Conservation (phyloP, 2,113 vertebrate species). For the Paradoxurus hermaphroditus region DNA sequence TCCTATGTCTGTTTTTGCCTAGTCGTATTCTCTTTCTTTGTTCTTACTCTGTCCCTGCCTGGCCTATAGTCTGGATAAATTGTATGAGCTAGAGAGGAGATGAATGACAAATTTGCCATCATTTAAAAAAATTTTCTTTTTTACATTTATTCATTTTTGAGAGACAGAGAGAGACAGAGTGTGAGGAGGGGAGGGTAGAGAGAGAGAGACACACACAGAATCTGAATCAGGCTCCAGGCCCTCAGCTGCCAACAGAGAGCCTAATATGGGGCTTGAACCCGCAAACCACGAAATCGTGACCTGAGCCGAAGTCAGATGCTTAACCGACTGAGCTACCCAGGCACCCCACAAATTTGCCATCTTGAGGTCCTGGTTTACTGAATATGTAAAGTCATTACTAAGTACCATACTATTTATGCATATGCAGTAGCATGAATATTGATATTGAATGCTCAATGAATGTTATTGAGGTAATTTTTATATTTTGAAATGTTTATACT, state of each 20-base stretch:
- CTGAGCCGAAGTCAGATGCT: no score
- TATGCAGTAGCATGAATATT: neutral
- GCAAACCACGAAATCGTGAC: no score
- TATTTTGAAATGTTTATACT: neutral
- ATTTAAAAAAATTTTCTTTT: neutral
- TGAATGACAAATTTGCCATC: neutral
- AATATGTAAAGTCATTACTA: neutral
- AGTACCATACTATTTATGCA: neutral
- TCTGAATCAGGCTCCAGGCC: no score
- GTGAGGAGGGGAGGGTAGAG: no score
- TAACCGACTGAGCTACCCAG: no score
- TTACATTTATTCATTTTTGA: no score
- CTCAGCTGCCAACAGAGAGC: no score
- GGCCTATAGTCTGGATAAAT: neutral
- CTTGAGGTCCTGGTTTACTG: neutral
- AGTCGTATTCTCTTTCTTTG: neutral
- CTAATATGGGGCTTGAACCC: no score
- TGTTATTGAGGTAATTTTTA: neutral
- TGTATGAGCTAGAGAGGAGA: neutral
- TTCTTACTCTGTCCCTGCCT: neutral
- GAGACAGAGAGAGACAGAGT: no score
- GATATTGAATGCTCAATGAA: neutral
- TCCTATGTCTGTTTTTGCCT: slow-evolving; percentile 25
- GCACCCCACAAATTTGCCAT: neutral
- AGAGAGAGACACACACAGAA: no score